Percentiles rank a stretch among this genome's conserved stretches.
Conservation (phyloP, 2,797 vertebrate species). For the Gymnodraco acuticeps region DNA sequence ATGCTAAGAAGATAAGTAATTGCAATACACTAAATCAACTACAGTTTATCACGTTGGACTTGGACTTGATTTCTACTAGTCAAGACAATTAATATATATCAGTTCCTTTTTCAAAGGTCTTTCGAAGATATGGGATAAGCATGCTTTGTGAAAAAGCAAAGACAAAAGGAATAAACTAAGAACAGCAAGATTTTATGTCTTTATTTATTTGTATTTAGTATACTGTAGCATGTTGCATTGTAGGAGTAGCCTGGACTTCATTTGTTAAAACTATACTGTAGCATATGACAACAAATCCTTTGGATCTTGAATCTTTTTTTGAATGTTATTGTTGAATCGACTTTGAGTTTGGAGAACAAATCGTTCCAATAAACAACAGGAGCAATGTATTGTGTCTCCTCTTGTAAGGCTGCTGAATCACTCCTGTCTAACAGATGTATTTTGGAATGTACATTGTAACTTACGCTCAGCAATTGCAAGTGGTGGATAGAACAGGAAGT, state of each 20-base stretch:
- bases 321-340: conserved; percentile 5
- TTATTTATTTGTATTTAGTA: too few relatives aligned
- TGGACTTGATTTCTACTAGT: conserved; percentile 4
- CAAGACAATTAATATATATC: conserved; percentile 1
- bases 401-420: conserved; percentile 32
- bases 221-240: too few relatives aligned
- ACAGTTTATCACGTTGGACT: not conserved
- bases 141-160: not conserved
- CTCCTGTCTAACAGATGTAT: conserved; percentile 26
- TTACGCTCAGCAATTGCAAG: conserved; percentile 97
- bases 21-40: not conserved
- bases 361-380: conserved; percentile 8
- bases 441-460: conserved; percentile 64
- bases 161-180: too few relatives aligned
- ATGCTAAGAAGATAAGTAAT: conserved; percentile 3
- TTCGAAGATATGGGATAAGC: not conserved
- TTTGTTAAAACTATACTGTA: too few relatives aligned
- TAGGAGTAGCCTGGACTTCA: too few relatives aligned
- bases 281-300: too few relatives aligned
- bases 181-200: too few relatives aligned
- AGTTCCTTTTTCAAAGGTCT: conserved; percentile 7
- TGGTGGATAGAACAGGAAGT: conserved; percentile 97
- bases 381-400: conserved; percentile 15
- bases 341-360: conserved; percentile 38
- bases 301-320: accelerated